Evolutionary conservation across 2,888 invertebrate species (phyloP), one percentile per base, ranked within the genome.

Genomic region (Acanthosepion pharaonis): DNA sequence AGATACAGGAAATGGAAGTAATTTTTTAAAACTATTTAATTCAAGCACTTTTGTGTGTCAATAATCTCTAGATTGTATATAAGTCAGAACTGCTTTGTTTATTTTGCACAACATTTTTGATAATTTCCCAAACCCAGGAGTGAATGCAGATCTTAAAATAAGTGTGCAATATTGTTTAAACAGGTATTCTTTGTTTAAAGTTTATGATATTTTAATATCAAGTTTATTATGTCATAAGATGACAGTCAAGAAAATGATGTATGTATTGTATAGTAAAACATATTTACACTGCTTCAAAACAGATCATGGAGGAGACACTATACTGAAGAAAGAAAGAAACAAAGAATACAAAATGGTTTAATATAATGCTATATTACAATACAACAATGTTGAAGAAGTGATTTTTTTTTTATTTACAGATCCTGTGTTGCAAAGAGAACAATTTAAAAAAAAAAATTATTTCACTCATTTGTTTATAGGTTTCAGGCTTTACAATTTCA

Each of bases 31-130:
- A 78, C 78, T n/a, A 78, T 78, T 78, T 78, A 78, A 78, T 78
- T 78, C 78, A 78, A n/a, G 78, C 78, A 78, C 78, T 78, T 78
- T 78, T 78, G 78, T 78, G n/a, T 78, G 78, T 78, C 78, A 78
- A 78, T 78, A 78, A 78, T 78, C 78, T 78, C n/a, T n/a, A 78
- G 78, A 78, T 78, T 78, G 78, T 78, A n/a, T 78, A n/a, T 78
- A 78, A 78, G 78, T 33, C n/a, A 78, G 78, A 78, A n/a, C 5
- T 8, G 15, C 78, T n/a, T 78, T 78, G 78, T 78, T 78, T 78
- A 78, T 78, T 78, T 78, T 78, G 78, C n/a, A 78, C 15, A 78
- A 78, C 15, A 15, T 78, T 78, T 33, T 33, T 78, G n/a, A 15
- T 78, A 78, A 78, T 78, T 78, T 23, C n/a, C n/a, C 11, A 78